Conservation (phyloP, 1,140 invertebrate genomes). For the Sinonovacula constricta region DNA sequence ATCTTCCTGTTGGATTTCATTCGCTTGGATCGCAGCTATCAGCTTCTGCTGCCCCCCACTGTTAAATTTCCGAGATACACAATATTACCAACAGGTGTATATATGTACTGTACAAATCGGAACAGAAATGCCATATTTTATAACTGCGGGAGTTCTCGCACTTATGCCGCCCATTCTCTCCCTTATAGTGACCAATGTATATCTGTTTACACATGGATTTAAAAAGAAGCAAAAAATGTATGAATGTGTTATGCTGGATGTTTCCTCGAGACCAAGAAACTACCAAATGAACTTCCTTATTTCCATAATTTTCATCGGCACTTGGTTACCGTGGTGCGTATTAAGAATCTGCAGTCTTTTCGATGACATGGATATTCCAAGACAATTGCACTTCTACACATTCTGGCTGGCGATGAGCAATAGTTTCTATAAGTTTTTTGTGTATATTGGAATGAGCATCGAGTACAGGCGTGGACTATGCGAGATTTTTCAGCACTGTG, state of each 20-base stretch:
- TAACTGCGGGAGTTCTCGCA: slow-evolving; percentile 92
- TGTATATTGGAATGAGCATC: slow-evolving; percentile 91
- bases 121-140: slow-evolving; percentile 95
- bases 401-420: slow-evolving; percentile 96
- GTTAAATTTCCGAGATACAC: slow-evolving; percentile 82
- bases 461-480: slow-evolving; percentile 91
- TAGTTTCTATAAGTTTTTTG: slow-evolving; percentile 95
- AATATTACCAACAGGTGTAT: slow-evolving; percentile 86
- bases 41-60: slow-evolving; percentile 94
- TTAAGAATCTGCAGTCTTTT: slow-evolving; percentile 81
- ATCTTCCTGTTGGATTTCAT: slow-evolving; percentile 95
- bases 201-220: slow-evolving; percentile 92
- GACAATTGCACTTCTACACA: slow-evolving; percentile 90
- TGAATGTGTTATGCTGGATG: slow-evolving; percentile 84
- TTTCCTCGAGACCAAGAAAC: slow-evolving; percentile 88
- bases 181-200: slow-evolving; percentile 94
- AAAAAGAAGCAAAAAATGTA: slow-evolving; percentile 87
- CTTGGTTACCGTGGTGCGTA: slow-evolving; percentile 94
- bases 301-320: slow-evolving; percentile 92
- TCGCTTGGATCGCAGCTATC: slow-evolving; percentile 95
- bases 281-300: slow-evolving; percentile 95
- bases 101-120: slow-evolving; percentile 97
- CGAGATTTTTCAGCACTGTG: slow-evolving; percentile 24
- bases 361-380: slow-evolving; percentile 83
- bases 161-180: slow-evolving; percentile 95